Conservation (phyloP, 2,888 invertebrate species). For the Silvanus unidentatus region DNA sequence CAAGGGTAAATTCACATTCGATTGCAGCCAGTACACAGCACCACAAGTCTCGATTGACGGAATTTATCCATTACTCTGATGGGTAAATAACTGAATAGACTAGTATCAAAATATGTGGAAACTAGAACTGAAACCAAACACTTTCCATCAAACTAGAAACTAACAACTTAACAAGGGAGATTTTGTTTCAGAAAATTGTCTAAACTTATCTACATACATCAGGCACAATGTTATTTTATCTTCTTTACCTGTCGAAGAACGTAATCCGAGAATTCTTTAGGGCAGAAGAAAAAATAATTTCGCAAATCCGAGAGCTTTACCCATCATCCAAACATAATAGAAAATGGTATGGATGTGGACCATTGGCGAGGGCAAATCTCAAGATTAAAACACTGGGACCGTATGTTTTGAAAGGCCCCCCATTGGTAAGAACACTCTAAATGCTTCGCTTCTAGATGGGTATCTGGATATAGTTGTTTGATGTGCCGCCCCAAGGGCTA, state of each 20-base stretch:
- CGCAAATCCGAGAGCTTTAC: conserved; percentile 1
- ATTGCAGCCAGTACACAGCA: too few relatives aligned
- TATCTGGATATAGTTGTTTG: conserved; percentile 14
- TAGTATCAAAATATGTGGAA: too few relatives aligned
- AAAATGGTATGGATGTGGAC: conserved; percentile 1
- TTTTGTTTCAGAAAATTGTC: too few relatives aligned
- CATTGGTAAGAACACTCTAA: conserved; percentile 12
- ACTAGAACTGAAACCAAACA: too few relatives aligned
- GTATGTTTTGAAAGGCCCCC: conserved; percentile 21
- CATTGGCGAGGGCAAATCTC: conserved; percentile 9
- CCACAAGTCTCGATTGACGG: too few relatives aligned
- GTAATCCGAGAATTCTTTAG: background rate
- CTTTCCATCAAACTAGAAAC: too few relatives aligned
- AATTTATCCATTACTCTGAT: too few relatives aligned
- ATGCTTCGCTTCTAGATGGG: conserved; percentile 16
- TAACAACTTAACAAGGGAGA: too few relatives aligned
- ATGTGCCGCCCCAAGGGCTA: conserved; percentile 14
- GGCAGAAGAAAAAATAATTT: background rate
- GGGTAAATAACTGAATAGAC: too few relatives aligned
- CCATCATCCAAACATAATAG: too few relatives aligned
- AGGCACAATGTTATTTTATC: background rate
- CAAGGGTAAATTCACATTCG: conserved; percentile 19
- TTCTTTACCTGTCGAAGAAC: background rate
- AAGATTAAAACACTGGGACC: conserved; percentile 15
- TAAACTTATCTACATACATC: too few relatives aligned